Evolutionary conservation across 2,113 vertebrate genomes (phyloP).

Genomic region (Sterna hirundo): DNA sequence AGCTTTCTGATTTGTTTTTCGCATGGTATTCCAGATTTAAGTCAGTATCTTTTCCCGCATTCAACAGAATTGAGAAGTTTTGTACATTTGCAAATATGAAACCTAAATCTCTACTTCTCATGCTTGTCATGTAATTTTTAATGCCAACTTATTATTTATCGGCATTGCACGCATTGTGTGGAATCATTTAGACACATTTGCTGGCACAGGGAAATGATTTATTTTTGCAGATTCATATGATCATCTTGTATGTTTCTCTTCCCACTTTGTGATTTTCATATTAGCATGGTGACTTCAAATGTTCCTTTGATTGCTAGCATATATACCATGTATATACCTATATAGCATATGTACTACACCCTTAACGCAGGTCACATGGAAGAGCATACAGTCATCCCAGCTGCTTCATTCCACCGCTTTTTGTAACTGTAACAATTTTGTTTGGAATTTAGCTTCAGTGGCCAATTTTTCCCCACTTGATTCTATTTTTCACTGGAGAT

Average conservation of each 20-base stretch:
- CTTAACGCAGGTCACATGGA: background rate
- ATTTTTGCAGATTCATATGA: background rate
- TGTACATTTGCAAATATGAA: background rate
- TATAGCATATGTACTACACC: background rate
- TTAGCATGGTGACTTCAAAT: background rate
- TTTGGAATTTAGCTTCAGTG: background rate
- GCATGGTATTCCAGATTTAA: background rate
- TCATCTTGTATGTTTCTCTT: background rate
- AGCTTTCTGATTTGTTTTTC: background rate
- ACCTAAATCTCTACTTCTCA: background rate
- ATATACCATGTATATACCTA: background rate
- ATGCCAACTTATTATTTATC: background rate
- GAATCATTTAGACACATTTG: background rate
- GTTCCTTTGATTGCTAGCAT: background rate
- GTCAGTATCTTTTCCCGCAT: background rate
- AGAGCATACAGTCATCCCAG: background rate
- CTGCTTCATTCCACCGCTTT: background rate
- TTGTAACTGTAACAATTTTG: background rate
- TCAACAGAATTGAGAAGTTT: background rate
- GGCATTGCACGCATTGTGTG: rapidly evolving
- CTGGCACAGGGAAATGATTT: background rate
- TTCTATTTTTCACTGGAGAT: background rate
- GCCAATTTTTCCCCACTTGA: background rate
- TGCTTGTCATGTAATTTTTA: background rate
- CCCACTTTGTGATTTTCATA: background rate